A percentile compares a stretch with the other conserved stretches of the same genome.
Evolutionary conservation across 2,888 invertebrate genomes (phyloP).

Genomic region (Pegoplata infirma): DNA sequence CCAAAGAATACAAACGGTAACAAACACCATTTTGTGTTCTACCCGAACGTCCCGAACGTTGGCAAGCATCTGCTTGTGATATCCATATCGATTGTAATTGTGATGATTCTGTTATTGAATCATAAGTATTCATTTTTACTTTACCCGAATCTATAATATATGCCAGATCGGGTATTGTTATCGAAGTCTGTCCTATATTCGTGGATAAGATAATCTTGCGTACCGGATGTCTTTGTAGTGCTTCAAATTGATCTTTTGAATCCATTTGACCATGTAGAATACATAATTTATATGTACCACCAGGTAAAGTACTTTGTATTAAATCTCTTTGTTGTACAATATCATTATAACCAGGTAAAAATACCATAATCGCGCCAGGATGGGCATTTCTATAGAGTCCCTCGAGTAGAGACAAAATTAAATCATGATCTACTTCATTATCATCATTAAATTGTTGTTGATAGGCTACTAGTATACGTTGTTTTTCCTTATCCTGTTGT

Average conservation of each 20-base stretch:
- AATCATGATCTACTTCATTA: conserved; percentile 86
- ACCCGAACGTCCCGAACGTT: conserved; percentile 93
- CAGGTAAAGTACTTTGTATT: conserved; percentile 75
- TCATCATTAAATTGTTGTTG: conserved; percentile 85
- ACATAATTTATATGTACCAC: conserved; percentile 80
- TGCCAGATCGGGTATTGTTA: conserved; percentile 96
- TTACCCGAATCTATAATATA: conserved; percentile 96
- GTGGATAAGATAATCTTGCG: conserved; percentile 97
- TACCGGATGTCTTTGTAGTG: conserved; percentile 83
- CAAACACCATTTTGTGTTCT: conserved; percentile 89
- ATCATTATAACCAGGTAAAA: conserved; percentile 96
- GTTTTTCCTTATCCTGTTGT: conserved; percentile 76
- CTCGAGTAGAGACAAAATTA: conserved; percentile 82
- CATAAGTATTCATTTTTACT: conserved; percentile 93
- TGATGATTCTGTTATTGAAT: conserved; percentile 87
- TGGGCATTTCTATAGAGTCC: conserved; percentile 79
- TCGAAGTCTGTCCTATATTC: conserved; percentile 97
- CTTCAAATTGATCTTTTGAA: conserved; percentile 87
- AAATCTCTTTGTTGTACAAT: conserved; percentile 87
- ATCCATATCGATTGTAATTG: conserved; percentile 90
- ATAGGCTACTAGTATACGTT: conserved; percentile 85
- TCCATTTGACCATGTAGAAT: conserved; percentile 95
- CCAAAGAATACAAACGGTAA: conserved; percentile 88
- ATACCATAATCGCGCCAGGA: conserved; percentile 86
- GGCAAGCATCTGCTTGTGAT: conserved; percentile 91